Evolutionary conservation across 2,888 invertebrate species (phyloP), one percentile per base, ranked within the genome.

Genomic region (Mystacides longicornis): DNA sequence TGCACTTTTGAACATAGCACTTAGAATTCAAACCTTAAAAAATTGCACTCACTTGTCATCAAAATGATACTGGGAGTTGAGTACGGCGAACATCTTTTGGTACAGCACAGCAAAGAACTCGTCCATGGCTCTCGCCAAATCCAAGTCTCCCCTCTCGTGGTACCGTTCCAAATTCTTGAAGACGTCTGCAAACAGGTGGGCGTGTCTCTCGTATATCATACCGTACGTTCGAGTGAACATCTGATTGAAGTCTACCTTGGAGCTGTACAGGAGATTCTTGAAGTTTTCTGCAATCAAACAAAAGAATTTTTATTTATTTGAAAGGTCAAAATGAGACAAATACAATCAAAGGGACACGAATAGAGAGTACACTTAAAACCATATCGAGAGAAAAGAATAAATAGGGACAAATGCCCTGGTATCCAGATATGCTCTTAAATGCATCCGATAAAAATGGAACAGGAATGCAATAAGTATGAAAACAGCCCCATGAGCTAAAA

Each of bases 161-260:
- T 96, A 97, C 67, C 83, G 84, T 70, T 94, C 93, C 64, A 97
- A 78, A 67, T 94, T 89, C 62, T 82, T 82, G 74, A 95, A 97
- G 59, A 97, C 81, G 69, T 93, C 89, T 61, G 88, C 87, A 75
- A 97, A 97, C 48, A 97, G 90, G 67, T 89, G 87, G 11, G 94
- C 83, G 72, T 97, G 93, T 68, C 93, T 89, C 68, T 95, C 89
- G 78, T 97, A 97, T 64, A 96, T 85, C 71, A 93, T 85, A 53
- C 96, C 96, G 75, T 97, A 97, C 0, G 96, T 97, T 64, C 86
- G 82, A 68, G 89, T 89, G 78, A 96, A 97, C 96, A 97, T 96
- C 60, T 86, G 84, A 74, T 97, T 93, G 71, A 97, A 93, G 68
- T 90, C 93, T 63, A 80, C 81, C 64, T 89, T 87, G 20, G 94